Base-by-base conservation (phyloP, 2,888 invertebrate species). In the Gryllus longicercus region DNA sequence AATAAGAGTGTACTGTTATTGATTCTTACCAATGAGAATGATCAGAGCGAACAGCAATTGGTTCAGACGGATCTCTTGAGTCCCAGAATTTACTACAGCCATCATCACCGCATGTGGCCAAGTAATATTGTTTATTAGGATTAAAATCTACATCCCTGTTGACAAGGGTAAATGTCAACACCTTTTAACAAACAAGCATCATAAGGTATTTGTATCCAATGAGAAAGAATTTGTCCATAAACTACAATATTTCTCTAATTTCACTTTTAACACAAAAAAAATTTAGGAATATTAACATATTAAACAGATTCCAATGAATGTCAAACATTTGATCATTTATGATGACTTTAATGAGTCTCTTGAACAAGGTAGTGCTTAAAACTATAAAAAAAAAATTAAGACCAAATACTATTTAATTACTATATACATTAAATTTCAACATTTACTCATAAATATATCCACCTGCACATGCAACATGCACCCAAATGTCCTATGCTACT, bases 61-160 rank as follows among this genome's bases (percentile, higher is more conserved):
- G 94, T 82, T 93, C 91, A 79, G 90, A 90, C 0, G 93, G 90
- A 85, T 95, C 94, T 79, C 99, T 90, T 84, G 95, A 94, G 87
- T 99, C 99, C 99, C 99, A 99, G 84, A 99, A 96, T 86, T 96
- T 96, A 21, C 96, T 91, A 78, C 93, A 93, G 0, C 97, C 97
- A 87, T 99, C 99, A 87, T 99, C 99, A 0, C 99, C 99, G 83
- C 96, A 97, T 2, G 95, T 96, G 0, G 95, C 96, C 82, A 99
- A 86, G 84, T 95, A 95, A 85, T 98, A 98, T 85, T 97, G 98
- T 87, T 96, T 95, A 88, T 99, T 99, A n/a, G 97, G 96, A 88
- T 99, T 99, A 86, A 97, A 98, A 87, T 99, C 99, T 74, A 99
- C 87, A 86, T 97, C 96, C 80, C 98, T 82, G 0, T 91, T 88